These are phyloP conservation scores for Anoplius nigerrimus DNA, from an alignment of 2,888 invertebrate genomes.

Conservation along the genomic window DNA sequence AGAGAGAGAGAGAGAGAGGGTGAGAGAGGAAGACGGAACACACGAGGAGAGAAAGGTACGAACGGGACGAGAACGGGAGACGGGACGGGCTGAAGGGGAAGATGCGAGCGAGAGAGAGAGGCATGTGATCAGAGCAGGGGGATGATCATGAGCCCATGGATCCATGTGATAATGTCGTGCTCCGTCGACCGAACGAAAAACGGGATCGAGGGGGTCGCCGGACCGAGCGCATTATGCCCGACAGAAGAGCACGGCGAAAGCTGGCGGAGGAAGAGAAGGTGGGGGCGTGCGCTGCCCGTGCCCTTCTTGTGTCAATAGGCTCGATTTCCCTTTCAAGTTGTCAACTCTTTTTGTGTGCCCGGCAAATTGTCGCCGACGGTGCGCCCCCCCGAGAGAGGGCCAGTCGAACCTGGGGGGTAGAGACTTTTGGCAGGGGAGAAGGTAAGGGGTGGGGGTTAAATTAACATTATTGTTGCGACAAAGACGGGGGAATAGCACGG, in stretches of 20 bases:
- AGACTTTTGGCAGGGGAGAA: conserved; percentile 8
- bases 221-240: conserved; percentile 54
- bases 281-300: conserved; percentile 38
- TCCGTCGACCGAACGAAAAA: conserved; percentile 54
- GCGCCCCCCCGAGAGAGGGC: conserved; percentile 43
- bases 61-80: neutral
- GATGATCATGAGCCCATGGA: conserved; percentile 39
- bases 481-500: conserved; percentile 61
- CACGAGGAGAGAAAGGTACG: conserved; percentile 27
- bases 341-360: conserved; percentile 74
- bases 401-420: conserved; percentile 29
- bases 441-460: conserved; percentile 64
- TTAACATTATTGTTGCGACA: conserved; percentile 75
- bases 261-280: neutral
- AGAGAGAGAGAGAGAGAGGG: no score
- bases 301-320: conserved; percentile 73
- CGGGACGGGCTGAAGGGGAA: conserved; percentile 4
- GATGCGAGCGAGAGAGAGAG: neutral
- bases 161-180: conserved; percentile 56
- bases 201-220: conserved; percentile 36
- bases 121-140: conserved; percentile 15
- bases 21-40: conserved; percentile 13
- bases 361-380: conserved; percentile 72
- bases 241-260: conserved; percentile 32
- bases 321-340: conserved; percentile 75